These are phyloP conservation scores for Periophthalmus modestus DNA, from an alignment of 2,113 vertebrate species.

Conservation along the genomic window DNA sequence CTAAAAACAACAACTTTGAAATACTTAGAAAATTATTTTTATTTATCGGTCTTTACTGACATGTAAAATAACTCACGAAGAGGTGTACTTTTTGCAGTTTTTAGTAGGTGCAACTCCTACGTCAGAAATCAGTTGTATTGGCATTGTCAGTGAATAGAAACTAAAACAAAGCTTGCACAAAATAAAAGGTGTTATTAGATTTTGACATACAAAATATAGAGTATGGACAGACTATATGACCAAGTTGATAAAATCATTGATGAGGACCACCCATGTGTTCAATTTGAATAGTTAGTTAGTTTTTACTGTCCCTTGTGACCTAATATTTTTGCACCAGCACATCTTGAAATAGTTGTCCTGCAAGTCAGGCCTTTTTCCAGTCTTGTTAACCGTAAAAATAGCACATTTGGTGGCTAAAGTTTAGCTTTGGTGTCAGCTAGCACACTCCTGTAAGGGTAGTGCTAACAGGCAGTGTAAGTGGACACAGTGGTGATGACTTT, in stretches of 20 bases:
- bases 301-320: constrained; percentile 29
- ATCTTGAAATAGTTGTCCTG: constrained; percentile 27
- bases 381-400: background rate
- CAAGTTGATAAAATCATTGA: background rate
- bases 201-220: background rate
- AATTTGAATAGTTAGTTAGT: background rate
- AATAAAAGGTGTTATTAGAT: no score
- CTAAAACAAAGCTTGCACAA: background rate
- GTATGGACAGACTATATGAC: background rate
- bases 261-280: background rate
- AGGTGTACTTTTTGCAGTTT: background rate
- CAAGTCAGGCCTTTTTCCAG: background rate
- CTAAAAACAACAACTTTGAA: background rate
- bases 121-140: no score
- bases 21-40: background rate
- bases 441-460: constrained; percentile 53
- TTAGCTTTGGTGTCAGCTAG: constrained; percentile 28
- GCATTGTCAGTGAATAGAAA: no score
- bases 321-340: constrained; percentile 23
- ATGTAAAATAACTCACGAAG: background rate
- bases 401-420: constrained; percentile 40
- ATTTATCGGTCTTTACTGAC: background rate
- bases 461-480: constrained; percentile 71
- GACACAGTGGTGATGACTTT: constrained; percentile 79
- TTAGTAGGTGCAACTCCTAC: background rate